Evolutionary conservation across 2,888 invertebrate species (phyloP).

Genomic region (Pammene aurita): DNA sequence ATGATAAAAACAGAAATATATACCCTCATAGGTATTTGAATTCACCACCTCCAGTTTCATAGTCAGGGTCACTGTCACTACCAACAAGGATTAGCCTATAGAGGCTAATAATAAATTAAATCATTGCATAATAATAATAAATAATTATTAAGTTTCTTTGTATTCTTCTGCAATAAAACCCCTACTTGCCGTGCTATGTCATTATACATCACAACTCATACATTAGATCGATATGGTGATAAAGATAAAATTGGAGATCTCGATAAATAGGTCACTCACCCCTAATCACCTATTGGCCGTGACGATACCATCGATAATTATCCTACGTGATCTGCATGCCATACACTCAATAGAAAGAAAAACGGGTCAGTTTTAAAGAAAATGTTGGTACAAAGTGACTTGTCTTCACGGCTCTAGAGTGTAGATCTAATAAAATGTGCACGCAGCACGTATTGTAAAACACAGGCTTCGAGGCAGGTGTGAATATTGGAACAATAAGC

Average conservation of each 20-base stretch:
- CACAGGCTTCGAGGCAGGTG: constrained; percentile 9
- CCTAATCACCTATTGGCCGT: neutral
- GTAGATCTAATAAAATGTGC: constrained; percentile 3
- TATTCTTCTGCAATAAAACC: too few species aligned
- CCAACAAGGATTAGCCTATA: too few species aligned
- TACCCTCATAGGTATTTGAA: too few species aligned
- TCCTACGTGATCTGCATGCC: constrained; percentile 4
- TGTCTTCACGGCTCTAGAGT: neutral
- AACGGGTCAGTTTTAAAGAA: neutral
- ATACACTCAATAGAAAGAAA: neutral
- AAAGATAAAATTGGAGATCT: constrained; percentile 5
- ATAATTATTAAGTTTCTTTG: too few species aligned
- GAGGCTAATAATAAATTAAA: too few species aligned
- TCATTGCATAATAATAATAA: too few species aligned
- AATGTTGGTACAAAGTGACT: neutral
- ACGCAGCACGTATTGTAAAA: neutral
- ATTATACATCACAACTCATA: neutral
- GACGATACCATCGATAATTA: constrained; percentile 14
- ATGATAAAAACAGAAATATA: too few species aligned
- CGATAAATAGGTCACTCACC: constrained; percentile 12
- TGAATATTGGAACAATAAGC: constrained; percentile 2
- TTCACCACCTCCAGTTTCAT: too few species aligned
- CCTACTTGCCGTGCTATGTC: too few species aligned
- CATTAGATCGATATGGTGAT: neutral
- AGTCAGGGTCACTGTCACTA: too few species aligned